Conservation (phyloP, 2,888 invertebrate genomes). For the Sisyra terminalis region DNA sequence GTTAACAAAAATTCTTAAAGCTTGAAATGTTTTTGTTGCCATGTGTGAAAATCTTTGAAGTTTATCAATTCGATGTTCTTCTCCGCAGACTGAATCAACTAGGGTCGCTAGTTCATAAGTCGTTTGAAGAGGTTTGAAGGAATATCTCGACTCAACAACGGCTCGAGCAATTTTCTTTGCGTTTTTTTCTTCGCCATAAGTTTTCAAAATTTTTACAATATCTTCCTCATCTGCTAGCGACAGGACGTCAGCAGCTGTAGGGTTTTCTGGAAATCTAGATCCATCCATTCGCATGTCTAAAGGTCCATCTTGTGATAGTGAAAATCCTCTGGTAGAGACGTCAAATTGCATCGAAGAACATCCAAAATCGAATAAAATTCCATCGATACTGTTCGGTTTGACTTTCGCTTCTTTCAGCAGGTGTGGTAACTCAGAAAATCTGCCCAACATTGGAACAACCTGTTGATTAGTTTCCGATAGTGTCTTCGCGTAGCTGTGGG, state of each 20-base stretch:
- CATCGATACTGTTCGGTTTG: constrained; percentile 57
- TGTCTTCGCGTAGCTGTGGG: constrained; percentile 47
- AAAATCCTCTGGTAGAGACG: constrained; percentile 65
- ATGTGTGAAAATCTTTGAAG: constrained; percentile 58
- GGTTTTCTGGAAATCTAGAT: constrained; percentile 44
- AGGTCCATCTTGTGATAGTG: constrained; percentile 68
- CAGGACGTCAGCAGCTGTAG: constrained; percentile 78
- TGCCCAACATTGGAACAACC: constrained; percentile 67
- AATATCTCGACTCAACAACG: constrained; percentile 66
- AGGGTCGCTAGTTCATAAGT: constrained; percentile 66
- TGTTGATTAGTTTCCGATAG: constrained; percentile 48
- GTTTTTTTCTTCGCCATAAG: constrained; percentile 82
- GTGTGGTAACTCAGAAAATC: constrained; percentile 70
- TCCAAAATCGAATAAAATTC: constrained; percentile 82
- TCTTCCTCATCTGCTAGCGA: constrained; percentile 62
- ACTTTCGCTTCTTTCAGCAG: constrained; percentile 42
- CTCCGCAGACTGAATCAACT: constrained; percentile 42
- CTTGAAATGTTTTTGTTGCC: constrained; percentile 88
- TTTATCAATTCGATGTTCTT: constrained; percentile 45
- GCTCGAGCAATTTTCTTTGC: constrained; percentile 76
- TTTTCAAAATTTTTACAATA: constrained; percentile 67
- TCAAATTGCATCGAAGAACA: constrained; percentile 95
- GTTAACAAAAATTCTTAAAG: constrained; percentile 87
- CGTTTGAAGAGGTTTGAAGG: constrained; percentile 58
- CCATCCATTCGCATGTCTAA: constrained; percentile 95